phyloP scores from a whole-genome alignment of 2,888 invertebrate genomes.

The Phasia obesa region DNA sequence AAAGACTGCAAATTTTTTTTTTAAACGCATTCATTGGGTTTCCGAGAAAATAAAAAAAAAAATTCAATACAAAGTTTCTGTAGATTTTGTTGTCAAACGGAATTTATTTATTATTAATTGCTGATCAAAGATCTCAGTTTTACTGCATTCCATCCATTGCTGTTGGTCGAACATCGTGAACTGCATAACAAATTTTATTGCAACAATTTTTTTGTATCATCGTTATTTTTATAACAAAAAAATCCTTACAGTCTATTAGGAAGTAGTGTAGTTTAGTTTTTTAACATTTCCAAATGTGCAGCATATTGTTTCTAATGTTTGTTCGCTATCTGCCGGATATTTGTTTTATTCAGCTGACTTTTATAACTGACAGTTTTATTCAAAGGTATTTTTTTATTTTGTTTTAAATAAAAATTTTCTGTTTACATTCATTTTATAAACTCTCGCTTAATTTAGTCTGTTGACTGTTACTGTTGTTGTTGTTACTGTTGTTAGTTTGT shows the following conservation, averaged over 20 bases:
- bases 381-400: background rate
- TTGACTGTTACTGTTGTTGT: background rate
- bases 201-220: too few relatives aligned
- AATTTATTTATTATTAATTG: too few relatives aligned
- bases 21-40: too few relatives aligned
- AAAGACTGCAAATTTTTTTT: too few relatives aligned
- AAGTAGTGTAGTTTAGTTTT: background rate
- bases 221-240: too few relatives aligned
- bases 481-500: background rate
- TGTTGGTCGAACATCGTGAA: too few relatives aligned
- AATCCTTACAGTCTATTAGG: background rate
- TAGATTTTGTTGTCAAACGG: too few relatives aligned
- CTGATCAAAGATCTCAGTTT: too few relatives aligned
- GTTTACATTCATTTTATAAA: background rate
- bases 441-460: background rate
- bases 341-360: background rate
- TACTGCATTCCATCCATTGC: background rate
- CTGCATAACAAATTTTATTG: too few relatives aligned
- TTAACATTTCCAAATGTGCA: background rate
- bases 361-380: background rate
- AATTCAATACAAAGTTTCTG: too few relatives aligned
- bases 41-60: too few relatives aligned
- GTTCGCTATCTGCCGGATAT: background rate
- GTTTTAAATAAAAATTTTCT: background rate
- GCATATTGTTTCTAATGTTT: background rate